Conservation (phyloP, 2,888 invertebrate species). For the Epinotia brunnichana region DNA sequence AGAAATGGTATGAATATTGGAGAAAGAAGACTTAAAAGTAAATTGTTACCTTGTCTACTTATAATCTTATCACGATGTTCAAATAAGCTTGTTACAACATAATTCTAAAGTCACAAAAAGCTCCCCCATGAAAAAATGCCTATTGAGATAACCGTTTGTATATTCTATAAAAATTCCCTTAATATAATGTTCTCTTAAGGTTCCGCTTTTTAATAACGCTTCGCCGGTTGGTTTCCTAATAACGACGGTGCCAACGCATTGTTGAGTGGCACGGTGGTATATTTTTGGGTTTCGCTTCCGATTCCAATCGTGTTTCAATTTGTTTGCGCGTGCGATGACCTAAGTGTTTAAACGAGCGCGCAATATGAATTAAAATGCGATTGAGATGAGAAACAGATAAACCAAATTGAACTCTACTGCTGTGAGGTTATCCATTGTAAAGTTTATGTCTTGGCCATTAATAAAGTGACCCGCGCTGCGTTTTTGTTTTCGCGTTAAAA, state of each 20-base stretch:
- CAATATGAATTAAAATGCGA: background rate
- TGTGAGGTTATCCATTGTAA: constrained; percentile 8
- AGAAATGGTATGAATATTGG: too few species aligned
- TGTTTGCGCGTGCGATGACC: background rate
- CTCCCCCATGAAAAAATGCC: too few species aligned
- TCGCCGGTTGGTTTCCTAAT: constrained; percentile 2
- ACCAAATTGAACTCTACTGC: background rate
- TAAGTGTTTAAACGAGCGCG: background rate
- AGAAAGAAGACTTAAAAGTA: too few species aligned
- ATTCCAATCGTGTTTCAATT: background rate
- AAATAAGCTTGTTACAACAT: too few species aligned
- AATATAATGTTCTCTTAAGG: constrained; percentile 13
- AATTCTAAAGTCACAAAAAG: too few species aligned
- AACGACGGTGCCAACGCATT: background rate
- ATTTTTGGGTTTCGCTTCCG: too few species aligned
- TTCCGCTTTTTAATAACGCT: constrained; percentile 18
- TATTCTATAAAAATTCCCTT: background rate
- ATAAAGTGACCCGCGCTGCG: constrained; percentile 32
- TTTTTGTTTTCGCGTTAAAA: constrained; percentile 27
- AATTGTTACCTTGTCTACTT: too few species aligned
- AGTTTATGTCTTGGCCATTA: constrained; percentile 29
- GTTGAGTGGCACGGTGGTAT: background rate
- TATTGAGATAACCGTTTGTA: constrained; percentile 4
- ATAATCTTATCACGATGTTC: too few species aligned
- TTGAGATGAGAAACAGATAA: background rate